phyloP scores from a whole-genome alignment of 2,113 vertebrate species.

The Xenopus tropicalis region UCB_Xtro_10.0 CM004447.2:156038501-156039000 shows the following conservation, averaged over 20 bases:
- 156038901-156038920: background rate
- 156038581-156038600: background rate
- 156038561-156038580: background rate
- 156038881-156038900: background rate
- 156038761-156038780: slow-evolving; percentile 20
- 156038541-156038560: background rate
- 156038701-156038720: background rate
- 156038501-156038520: too few species aligned
- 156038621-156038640: slow-evolving; percentile 17
- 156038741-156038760: background rate
- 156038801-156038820: slow-evolving; percentile 2
- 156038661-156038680: slow-evolving; percentile 6
- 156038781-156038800: background rate
- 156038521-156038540: too few species aligned
- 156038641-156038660: background rate
- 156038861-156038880: slow-evolving; percentile 15
- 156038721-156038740: slow-evolving; percentile 3
- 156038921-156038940: background rate
- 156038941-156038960: too few species aligned
- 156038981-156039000: too few species aligned
- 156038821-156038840: background rate
- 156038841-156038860: slow-evolving; percentile 3
- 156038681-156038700: slow-evolving; percentile 17
- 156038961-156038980: too few species aligned
- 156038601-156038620: slow-evolving; percentile 5